These are phyloP conservation scores for Athripsodes cinereus DNA, from an alignment of 2,888 invertebrate genomes.

Conservation along the genomic window DNA sequence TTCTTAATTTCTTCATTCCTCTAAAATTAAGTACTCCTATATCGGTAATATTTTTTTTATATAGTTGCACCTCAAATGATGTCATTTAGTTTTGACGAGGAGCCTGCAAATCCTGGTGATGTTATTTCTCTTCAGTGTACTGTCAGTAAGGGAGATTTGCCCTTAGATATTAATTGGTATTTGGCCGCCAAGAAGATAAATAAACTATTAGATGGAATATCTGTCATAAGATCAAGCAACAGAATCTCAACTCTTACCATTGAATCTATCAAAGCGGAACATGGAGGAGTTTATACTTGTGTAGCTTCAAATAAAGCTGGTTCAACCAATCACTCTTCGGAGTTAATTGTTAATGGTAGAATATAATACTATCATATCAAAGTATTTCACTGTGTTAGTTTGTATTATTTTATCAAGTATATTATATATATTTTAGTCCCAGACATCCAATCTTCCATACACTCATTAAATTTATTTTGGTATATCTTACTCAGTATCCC, in stretches of 20 bases:
- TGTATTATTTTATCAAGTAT: not conserved
- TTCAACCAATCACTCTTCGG: slow-evolving; percentile 40
- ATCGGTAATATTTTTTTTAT: slow-evolving; percentile 44
- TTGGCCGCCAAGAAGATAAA: slow-evolving; percentile 54
- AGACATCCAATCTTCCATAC: not conserved
- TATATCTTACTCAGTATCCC: slow-evolving; percentile 54
- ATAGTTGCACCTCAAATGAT: slow-evolving; percentile 74
- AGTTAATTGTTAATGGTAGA: slow-evolving; percentile 46
- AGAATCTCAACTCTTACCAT: slow-evolving; percentile 50
- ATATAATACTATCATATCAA: slow-evolving; percentile 3
- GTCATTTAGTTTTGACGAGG: slow-evolving; percentile 70
- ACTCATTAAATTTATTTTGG: slow-evolving; percentile 6
- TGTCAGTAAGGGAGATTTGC: slow-evolving; percentile 64
- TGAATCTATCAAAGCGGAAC: slow-evolving; percentile 49
- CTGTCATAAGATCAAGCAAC: slow-evolving; percentile 40
- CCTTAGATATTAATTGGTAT: slow-evolving; percentile 63
- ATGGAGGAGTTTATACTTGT: slow-evolving; percentile 54
- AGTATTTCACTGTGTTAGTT: slow-evolving; percentile 5
- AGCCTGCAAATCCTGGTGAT: slow-evolving; percentile 66
- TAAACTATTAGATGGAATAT: slow-evolving; percentile 41
- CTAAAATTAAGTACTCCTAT: not conserved
- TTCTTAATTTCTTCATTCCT: not conserved
- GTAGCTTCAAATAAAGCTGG: slow-evolving; percentile 45
- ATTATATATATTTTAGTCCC: not conserved
- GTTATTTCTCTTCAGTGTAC: slow-evolving; percentile 65